These are phyloP conservation scores for Cyphomyrus discorhynchus DNA, from an alignment of 2,113 vertebrate genomes.

Conservation along the genomic window DNA sequence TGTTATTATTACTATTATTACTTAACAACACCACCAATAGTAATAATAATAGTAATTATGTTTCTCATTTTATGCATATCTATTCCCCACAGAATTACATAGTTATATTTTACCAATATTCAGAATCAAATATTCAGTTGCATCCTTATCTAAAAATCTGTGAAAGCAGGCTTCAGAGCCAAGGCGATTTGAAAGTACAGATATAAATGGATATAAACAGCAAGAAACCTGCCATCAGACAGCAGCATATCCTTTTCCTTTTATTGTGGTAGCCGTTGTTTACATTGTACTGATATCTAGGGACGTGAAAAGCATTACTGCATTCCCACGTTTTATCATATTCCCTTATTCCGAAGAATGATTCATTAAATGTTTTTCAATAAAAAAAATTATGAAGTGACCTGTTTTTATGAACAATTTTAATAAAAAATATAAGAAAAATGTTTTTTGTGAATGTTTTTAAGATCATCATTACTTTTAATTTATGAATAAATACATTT, in stretches of 20 bases:
- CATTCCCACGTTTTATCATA: not conserved
- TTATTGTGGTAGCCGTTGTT: not conserved
- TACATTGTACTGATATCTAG: not conserved
- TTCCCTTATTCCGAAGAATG: not conserved
- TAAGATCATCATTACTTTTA: not conserved
- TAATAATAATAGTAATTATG: too few relatives aligned
- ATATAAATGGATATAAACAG: not conserved
- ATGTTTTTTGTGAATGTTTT: not conserved
- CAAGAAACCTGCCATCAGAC: not conserved
- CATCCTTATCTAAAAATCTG: not conserved
- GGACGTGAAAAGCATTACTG: not conserved
- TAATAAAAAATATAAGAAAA: not conserved
- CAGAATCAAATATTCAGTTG: not conserved
- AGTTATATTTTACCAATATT: not conserved
- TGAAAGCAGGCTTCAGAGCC: not conserved
- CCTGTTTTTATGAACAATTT: not conserved
- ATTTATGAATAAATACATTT: not conserved
- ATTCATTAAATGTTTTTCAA: not conserved
- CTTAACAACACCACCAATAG: too few relatives aligned
- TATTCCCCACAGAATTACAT: not conserved
- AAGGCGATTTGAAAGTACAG: not conserved
- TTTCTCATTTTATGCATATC: not conserved
- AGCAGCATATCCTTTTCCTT: not conserved
- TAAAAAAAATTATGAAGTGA: not conserved
- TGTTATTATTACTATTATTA: not conserved